A percentile compares a stretch with the other conserved stretches of the same genome.
These are phyloP conservation scores for Synanceia verrucosa DNA, from an alignment of 2,797 vertebrate species.

Conservation along the genomic window DNA sequence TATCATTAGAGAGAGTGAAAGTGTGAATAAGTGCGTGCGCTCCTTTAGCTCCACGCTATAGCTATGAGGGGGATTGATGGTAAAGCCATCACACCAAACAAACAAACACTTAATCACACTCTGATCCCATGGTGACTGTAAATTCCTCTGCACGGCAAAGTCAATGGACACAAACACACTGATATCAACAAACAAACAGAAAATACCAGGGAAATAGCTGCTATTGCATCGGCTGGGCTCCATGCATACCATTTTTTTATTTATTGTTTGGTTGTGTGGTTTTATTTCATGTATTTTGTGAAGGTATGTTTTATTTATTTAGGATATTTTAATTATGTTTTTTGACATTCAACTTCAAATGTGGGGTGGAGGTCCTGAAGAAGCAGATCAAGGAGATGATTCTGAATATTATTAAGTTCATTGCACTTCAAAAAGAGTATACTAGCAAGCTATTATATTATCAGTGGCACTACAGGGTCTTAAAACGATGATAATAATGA, in stretches of 20 bases:
- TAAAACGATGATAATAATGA: too few relatives aligned
- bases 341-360: too few relatives aligned
- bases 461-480: too few relatives aligned
- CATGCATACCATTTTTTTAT: neutral
- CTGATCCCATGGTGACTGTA: constrained; percentile 67
- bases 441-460: too few relatives aligned
- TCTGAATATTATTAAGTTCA: too few relatives aligned
- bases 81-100: constrained; percentile 60
- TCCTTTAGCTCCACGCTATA: constrained; percentile 64
- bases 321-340: too few relatives aligned
- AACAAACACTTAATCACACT: constrained; percentile 77
- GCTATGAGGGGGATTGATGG: constrained; percentile 60
- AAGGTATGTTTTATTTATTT: too few relatives aligned
- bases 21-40: neutral
- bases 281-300: too few relatives aligned
- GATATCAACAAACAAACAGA: neutral
- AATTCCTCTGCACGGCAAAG: constrained; percentile 57
- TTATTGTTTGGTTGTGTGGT: too few relatives aligned
- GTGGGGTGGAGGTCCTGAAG: too few relatives aligned
- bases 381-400: too few relatives aligned
- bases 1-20: constrained; percentile 16
- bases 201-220: constrained; percentile 16
- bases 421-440: too few relatives aligned
- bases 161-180: constrained; percentile 43
- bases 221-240: constrained; percentile 4